Evolutionary conservation across 53 echinoderm and acorn worm genomes (phyloP), one percentile per base, ranked within the genome.

Genomic region (Actinopyga echinites): DNA sequence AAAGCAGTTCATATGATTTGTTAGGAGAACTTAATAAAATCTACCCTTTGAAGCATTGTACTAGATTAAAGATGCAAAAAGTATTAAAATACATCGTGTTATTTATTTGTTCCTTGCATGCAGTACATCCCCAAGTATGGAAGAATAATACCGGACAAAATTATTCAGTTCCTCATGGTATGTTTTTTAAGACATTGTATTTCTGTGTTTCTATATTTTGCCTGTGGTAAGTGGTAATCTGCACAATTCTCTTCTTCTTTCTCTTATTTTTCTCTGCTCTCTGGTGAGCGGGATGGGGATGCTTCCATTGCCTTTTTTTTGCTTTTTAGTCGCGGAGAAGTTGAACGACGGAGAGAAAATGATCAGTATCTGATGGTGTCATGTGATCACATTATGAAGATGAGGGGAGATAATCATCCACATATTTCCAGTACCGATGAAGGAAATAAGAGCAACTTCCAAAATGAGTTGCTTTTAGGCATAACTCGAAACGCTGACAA

Each of bases 111-210:
- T 80, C 81, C 81, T 25, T 61, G 81, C 62, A 80, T 80, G 81
- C 81, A 80, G 81, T 80, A 62, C 81, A 80, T 62, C 81, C 81
- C 81, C 81, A 80, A 80, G 81, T 80, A 26, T 80, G 81, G 81
- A 80, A 80, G 81, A 80, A 62, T 62, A 80, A 80, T 61, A 80
- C 81, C 36, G 81, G 81, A 80, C 81, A 80, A 80, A 80, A 80
- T 80, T 80, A 80, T 80, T 62, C 81, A 80, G 81, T 80, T 34
- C 81, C 81, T 38, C 81, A 80, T 80, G 81, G 81, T 80, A 80
- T 34, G 81, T 80, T 62, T 22, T 19, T 80, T 44, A 28, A 62
- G 53, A 49, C 30, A 56, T 77, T 75, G 54, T 77, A 19, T 77
- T 77, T 28, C 54, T 37, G n/a, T 44, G 30, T 38, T 38, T 69